Conservation (phyloP, 2,113 vertebrate genomes). For the Theropithecus gelada region DNA sequence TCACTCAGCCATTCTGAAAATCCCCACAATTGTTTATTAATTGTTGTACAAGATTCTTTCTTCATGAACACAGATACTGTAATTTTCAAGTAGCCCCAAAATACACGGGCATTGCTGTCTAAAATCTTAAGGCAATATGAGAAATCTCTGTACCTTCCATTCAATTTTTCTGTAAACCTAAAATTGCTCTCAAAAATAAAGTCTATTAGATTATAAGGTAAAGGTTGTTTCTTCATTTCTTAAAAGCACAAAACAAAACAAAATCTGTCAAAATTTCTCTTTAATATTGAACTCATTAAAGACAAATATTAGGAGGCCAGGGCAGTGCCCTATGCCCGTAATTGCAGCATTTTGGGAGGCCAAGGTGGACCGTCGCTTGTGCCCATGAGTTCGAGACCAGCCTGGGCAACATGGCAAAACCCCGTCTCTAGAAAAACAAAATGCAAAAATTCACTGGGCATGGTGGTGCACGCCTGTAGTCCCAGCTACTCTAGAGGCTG, state of each 20-base stretch:
- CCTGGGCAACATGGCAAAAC: too few species aligned
- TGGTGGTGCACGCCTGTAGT: too few species aligned
- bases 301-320: too few species aligned
- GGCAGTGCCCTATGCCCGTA: too few species aligned
- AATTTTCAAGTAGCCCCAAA: background rate
- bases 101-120: background rate
- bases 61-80: background rate
- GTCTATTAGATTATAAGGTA: background rate
- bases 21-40: too few species aligned
- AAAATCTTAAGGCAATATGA: background rate
- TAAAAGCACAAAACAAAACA: background rate
- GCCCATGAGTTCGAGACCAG: too few species aligned
- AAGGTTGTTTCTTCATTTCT: background rate
- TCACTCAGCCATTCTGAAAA: background rate
- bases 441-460: too few species aligned
- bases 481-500: too few species aligned
- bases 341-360: too few species aligned
- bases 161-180: background rate
- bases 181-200: background rate
- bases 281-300: background rate
- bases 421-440: too few species aligned
- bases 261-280: background rate
- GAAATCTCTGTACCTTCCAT: background rate
- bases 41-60: background rate
- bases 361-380: too few species aligned